Evolutionary conservation across 2,797 vertebrate species (phyloP), one percentile per base, ranked within the genome.

Genomic region (Paguma larvata): DNA sequence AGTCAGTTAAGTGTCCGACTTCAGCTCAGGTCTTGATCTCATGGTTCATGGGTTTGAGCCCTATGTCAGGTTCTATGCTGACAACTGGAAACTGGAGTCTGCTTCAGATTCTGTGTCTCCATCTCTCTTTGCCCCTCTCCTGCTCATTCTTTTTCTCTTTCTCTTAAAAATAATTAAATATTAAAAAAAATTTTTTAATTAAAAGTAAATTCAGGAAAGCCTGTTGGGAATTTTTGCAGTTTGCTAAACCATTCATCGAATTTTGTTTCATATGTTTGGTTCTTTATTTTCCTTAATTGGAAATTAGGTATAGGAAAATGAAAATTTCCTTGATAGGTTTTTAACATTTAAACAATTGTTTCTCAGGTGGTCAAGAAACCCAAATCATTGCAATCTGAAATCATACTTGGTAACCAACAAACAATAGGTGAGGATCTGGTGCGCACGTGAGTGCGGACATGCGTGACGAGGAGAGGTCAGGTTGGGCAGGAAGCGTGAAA

Each of bases 301-400:
- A 80, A 91, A 72, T 91, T 73, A 91, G n/a, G 30, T 32, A 51
- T 14, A 91, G 75, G 27, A 23, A 79, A 63, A 6, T 41, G 63
- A 15, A 72, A n/a, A 80, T 80, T 80, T 73, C 32, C 59, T 82
- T 87, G 18, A 44, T 21, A 85, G 18, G 4, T 30, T 59, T 67
- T 85, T 68, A 85, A 92, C 9, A 32, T 89, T 62, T n/a, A 85
- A 85, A 89, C 25, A 3, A 3, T 19, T 41, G 21, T 48, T 89
- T 94, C 16, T 75, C 82, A 82, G 85, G 34, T 25, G 44, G 44
- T 53, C 51, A 94, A 85, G 78, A 85, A 93, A 86, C 3, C 0
- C 77, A 95, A 62, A 84, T 48, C 38, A 56, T 9, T 79, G 56
- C 91, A 86, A 59, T 62, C 59, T 91, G 59, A 94, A 85, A 56